Evolutionary conservation across 2,113 vertebrate genomes (phyloP).

Genomic region (Cygnus buccinator): DNA sequence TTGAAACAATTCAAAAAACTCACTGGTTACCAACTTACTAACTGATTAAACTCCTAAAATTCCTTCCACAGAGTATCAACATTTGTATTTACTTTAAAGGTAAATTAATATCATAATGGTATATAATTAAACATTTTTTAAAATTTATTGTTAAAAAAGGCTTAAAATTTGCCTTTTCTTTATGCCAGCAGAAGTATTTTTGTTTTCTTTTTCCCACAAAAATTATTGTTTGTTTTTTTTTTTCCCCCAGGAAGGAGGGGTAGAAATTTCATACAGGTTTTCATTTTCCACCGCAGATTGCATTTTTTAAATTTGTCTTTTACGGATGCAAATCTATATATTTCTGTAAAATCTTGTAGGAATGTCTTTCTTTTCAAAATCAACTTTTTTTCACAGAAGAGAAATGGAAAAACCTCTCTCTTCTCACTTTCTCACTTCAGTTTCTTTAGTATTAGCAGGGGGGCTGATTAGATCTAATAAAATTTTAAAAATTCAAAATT

Average conservation of each 20-base stretch:
- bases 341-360: not conserved
- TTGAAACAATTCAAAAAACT: not conserved
- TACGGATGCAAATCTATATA: not conserved
- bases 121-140: not conserved
- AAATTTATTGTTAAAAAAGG: not conserved
- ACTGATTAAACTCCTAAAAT: not conserved
- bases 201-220: rapidly evolving
- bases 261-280: not conserved
- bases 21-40: not conserved
- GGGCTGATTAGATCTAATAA: not conserved
- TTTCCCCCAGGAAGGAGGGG: not conserved
- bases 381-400: not conserved
- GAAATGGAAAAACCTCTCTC: not conserved
- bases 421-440: not conserved
- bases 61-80: not conserved
- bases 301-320: not conserved
- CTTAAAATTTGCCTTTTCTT: not conserved
- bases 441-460: not conserved
- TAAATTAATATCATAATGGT: not conserved
- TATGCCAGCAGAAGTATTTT: not conserved
- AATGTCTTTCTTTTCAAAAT: not conserved
- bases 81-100: not conserved
- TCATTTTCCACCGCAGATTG: not conserved
- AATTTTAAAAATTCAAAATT: not conserved
- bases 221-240: not conserved